Evolutionary conservation across 2,797 vertebrate species (phyloP).

Genomic region (Notolepis coatsorum): DNA sequence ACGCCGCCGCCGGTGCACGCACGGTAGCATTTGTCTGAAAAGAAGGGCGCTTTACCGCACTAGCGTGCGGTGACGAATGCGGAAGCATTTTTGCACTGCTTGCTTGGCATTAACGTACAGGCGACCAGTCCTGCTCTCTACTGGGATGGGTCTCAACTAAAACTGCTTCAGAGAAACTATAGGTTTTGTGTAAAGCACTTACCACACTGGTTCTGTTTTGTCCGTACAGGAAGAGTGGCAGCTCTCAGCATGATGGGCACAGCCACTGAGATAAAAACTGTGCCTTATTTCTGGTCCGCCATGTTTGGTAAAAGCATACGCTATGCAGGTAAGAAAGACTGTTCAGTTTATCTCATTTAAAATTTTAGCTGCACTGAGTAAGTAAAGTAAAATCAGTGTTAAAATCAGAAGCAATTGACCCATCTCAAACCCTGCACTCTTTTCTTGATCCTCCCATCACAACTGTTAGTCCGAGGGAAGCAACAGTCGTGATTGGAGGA

Average conservation of each 20-base stretch:
- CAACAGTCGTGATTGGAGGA: neutral
- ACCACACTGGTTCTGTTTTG: neutral
- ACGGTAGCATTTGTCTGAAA: too few species aligned
- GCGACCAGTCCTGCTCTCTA: too few species aligned
- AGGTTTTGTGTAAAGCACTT: slow-evolving; percentile 1
- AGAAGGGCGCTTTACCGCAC: too few species aligned
- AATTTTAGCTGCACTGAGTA: neutral
- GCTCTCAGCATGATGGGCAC: slow-evolving; percentile 96
- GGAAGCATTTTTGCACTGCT: too few species aligned
- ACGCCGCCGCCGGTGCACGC: too few species aligned
- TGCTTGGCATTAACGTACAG: too few species aligned
- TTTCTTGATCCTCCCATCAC: too few species aligned
- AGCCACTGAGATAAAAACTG: slow-evolving; percentile 89
- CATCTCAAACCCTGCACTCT: too few species aligned
- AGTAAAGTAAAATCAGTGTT: neutral
- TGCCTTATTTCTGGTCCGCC: slow-evolving; percentile 96
- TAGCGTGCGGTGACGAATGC: too few species aligned
- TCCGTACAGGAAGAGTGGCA: slow-evolving; percentile 86
- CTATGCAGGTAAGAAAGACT: slow-evolving; percentile 86
- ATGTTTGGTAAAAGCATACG: slow-evolving; percentile 98
- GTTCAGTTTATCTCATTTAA: neutral
- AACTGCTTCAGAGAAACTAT: neutral
- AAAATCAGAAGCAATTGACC: too few species aligned
- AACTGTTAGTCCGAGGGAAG: too few species aligned
- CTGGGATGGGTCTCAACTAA: too few species aligned